A percentile compares a stretch with the other conserved stretches of the same genome.
phyloP scores from a whole-genome alignment of 2,113 vertebrate genomes.

The Oncorhynchus tshawytscha region DNA sequence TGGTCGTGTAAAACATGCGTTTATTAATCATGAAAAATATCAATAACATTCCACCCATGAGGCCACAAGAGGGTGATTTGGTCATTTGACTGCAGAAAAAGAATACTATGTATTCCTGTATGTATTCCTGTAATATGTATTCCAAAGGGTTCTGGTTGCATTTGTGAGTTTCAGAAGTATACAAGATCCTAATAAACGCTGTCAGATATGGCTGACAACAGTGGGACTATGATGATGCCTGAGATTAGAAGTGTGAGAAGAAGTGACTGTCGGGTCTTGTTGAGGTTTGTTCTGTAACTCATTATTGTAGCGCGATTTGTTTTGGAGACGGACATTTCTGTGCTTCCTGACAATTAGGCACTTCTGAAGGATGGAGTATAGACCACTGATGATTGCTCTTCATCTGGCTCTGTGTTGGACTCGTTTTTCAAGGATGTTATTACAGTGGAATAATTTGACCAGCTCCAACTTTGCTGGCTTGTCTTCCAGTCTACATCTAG shows the following conservation, averaged over 20 bases:
- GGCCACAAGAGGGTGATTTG: too few species aligned
- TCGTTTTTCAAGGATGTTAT: neutral
- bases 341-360: conserved; percentile 9
- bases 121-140: too few species aligned
- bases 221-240: neutral
- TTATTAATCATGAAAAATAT: too few species aligned
- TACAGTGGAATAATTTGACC: neutral
- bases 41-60: too few species aligned
- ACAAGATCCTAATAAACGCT: conserved; percentile 53
- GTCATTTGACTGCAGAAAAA: too few species aligned
- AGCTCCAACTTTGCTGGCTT: neutral
- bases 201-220: conserved; percentile 58
- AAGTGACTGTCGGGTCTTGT: conserved; percentile 39
- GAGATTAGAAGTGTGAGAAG: too few species aligned
- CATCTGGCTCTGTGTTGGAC: too few species aligned
- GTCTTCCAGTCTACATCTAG: neutral
- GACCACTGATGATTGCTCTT: too few species aligned
- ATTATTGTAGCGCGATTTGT: conserved; percentile 34
- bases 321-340: conserved; percentile 1
- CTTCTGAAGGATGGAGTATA: neutral
- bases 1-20: too few species aligned
- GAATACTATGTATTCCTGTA: too few species aligned
- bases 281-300: conserved; percentile 15
- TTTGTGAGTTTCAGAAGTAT: conserved; percentile 61
- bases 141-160: conserved; percentile 26